A percentile compares a stretch with the other conserved stretches of the same genome.
Conservation (phyloP, 2,113 vertebrate species). For the Plecturocebus donacophilus region DNA sequence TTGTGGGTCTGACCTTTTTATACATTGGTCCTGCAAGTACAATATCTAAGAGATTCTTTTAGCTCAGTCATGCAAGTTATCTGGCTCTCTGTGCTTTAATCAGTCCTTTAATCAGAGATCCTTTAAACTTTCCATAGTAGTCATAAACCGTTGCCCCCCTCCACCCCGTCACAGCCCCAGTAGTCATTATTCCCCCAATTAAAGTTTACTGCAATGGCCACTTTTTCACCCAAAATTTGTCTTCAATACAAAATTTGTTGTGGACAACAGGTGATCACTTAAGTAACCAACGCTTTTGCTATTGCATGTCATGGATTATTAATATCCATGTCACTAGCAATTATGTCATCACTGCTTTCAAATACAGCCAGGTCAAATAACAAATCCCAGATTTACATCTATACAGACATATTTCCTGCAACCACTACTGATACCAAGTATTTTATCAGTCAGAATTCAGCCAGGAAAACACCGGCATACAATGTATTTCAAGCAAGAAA, state of each 20-base stretch:
- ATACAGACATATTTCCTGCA: background rate
- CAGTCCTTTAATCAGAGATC: background rate
- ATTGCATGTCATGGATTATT: background rate
- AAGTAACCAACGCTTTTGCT: background rate
- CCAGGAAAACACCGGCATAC: background rate
- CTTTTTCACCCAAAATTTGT: background rate
- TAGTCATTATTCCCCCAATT: background rate
- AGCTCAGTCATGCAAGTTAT: background rate
- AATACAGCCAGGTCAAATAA: background rate
- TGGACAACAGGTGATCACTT: conserved; percentile 14
- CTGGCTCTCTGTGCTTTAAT: background rate
- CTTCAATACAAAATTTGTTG: background rate
- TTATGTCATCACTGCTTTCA: background rate
- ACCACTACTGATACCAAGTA: background rate
- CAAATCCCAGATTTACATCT: background rate
- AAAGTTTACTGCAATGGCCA: background rate
- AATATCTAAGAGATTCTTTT: background rate
- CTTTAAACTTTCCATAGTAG: background rate
- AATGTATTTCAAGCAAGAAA: background rate
- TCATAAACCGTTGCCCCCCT: background rate
- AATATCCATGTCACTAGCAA: background rate
- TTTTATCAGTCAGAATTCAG: background rate
- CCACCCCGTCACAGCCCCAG: background rate
- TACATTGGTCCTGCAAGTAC: background rate
- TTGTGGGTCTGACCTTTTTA: background rate